A percentile compares a stretch with the other conserved stretches of the same genome.
phyloP scores from a whole-genome alignment of 37 sponge, comb jelly and placozoan species.

The Spongia lamella region DNA sequence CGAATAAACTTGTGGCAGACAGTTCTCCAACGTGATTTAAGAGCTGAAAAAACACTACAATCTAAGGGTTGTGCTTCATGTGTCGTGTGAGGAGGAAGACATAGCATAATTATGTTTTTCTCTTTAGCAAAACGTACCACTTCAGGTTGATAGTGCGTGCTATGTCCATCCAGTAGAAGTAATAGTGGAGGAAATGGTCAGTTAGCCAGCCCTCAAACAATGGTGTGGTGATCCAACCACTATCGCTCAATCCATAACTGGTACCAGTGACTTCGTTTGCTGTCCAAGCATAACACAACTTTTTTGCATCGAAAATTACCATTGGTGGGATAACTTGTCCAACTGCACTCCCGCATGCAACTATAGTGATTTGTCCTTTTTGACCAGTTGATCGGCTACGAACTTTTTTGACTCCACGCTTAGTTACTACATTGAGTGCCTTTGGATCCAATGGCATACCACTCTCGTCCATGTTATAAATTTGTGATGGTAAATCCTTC shows the following conservation, averaged over 20 bases:
- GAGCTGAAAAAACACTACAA: conserved; percentile 32
- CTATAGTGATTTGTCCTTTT: conserved; percentile 34
- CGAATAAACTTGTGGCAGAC: conserved; percentile 31
- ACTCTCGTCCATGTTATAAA: conserved; percentile 55
- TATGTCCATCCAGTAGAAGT: conserved; percentile 55
- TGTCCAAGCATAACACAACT: conserved; percentile 39
- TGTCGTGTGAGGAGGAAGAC: conserved; percentile 60
- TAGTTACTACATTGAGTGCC: conserved; percentile 24
- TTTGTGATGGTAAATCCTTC: conserved; percentile 11
- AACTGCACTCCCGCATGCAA: too few relatives aligned
- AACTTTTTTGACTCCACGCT: conserved; percentile 28
- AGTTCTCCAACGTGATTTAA: conserved; percentile 30
- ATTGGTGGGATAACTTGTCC: too few relatives aligned
- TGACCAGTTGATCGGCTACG: conserved; percentile 10
- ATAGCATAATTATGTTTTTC: conserved; percentile 39
- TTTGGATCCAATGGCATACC: conserved; percentile 52
- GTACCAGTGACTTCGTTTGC: conserved; percentile 43
- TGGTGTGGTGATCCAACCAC: conserved; percentile 37
- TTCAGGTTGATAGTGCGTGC: conserved; percentile 54
- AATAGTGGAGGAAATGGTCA: conserved; percentile 56
- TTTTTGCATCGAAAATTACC: conserved; percentile 47
- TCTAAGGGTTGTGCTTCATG: conserved; percentile 56
- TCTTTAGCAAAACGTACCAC: conserved; percentile 31
- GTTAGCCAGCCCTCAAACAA: conserved; percentile 49
- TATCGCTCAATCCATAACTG: conserved; percentile 14